Conservation (phyloP, 2,797 vertebrate species). For the Bovichtus diacanthus region DNA sequence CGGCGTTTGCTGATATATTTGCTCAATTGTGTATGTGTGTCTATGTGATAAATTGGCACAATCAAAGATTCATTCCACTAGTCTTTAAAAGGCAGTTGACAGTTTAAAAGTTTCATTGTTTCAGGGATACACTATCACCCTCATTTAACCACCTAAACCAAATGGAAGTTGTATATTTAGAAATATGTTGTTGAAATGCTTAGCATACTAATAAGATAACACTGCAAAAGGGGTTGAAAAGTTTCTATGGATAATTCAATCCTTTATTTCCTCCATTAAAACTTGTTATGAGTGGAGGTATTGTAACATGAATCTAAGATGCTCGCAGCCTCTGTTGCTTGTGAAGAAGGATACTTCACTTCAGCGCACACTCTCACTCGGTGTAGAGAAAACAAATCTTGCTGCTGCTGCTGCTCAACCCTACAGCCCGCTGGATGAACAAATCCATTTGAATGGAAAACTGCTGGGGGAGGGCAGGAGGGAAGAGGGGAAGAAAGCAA, state of each 20-base stretch:
- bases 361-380: neutral
- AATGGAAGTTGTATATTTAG: neutral
- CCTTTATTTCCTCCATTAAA: neutral
- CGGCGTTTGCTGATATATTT: too few species aligned
- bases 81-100: too few species aligned
- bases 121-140: neutral
- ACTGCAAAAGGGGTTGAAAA: neutral
- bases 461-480: constrained; percentile 32
- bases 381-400: constrained; percentile 63
- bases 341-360: neutral
- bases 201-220: neutral
- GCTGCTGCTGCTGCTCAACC: constrained; percentile 52
- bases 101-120: too few species aligned
- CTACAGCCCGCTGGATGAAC: constrained; percentile 56
- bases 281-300: neutral
- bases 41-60: too few species aligned
- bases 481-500: constrained; percentile 27
- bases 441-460: constrained; percentile 70
- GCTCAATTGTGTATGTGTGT: too few species aligned
- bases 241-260: neutral
- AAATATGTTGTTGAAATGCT: neutral
- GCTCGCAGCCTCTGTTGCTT: neutral
- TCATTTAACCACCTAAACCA: neutral
- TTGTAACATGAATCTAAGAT: neutral
- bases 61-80: too few species aligned